Conservation (phyloP, 2,888 invertebrate species). For the Dynastes tityus region DNA sequence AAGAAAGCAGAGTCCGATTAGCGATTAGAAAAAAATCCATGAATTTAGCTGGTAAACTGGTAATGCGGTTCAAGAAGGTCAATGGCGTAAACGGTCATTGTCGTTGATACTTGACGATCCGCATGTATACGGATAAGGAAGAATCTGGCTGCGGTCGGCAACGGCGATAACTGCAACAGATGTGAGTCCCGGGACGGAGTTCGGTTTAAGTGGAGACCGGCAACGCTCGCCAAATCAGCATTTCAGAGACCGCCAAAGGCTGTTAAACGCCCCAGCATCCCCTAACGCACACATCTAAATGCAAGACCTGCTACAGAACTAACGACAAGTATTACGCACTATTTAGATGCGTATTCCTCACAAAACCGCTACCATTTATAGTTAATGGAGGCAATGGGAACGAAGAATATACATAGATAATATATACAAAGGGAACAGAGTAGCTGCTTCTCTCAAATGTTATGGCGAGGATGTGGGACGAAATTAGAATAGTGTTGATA, state of each 20-base stretch:
- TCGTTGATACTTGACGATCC: conserved; percentile 57
- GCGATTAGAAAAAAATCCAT: conserved; percentile 39
- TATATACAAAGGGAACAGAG: conserved; percentile 12
- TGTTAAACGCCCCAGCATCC: conserved; percentile 61
- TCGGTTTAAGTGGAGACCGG: conserved; percentile 58
- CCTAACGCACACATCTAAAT: conserved; percentile 64
- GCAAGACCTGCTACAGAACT: conserved; percentile 61
- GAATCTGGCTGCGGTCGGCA: conserved; percentile 53
- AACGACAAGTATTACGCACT: conserved; percentile 63
- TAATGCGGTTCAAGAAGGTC: conserved; percentile 56
- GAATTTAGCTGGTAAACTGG: conserved; percentile 42
- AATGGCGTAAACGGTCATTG: conserved; percentile 58
- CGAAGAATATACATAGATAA: conserved; percentile 26
- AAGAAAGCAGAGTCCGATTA: background rate
- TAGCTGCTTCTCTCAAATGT: conserved; percentile 6
- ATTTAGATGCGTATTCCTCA: conserved; percentile 57
- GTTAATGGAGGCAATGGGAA: conserved; percentile 45
- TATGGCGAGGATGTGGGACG: background rate
- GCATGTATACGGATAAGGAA: conserved; percentile 57
- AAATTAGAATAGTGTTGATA: background rate
- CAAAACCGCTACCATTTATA: conserved; percentile 45
- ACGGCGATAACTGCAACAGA: conserved; percentile 60
- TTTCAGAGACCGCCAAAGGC: conserved; percentile 61
- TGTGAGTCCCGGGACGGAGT: conserved; percentile 62
- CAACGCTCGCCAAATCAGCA: conserved; percentile 62